Evolutionary conservation across 2,797 vertebrate genomes (phyloP).

Genomic region (Megalops cyprinoides): DNA sequence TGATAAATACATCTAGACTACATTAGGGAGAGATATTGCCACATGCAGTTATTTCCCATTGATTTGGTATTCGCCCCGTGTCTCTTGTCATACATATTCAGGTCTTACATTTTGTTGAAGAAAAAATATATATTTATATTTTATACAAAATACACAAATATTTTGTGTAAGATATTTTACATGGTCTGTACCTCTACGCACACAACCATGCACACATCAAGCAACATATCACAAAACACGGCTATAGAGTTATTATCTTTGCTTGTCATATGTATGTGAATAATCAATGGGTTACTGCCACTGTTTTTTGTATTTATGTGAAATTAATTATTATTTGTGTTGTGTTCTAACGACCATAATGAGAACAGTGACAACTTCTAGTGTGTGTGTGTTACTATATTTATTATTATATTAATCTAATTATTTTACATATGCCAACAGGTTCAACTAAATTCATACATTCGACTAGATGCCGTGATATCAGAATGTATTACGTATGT

Average conservation of each 20-base stretch:
- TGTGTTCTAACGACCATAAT: too few relatives aligned
- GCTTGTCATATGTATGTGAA: too few relatives aligned
- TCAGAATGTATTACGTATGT: neutral
- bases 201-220: neutral
- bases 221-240: too few relatives aligned
- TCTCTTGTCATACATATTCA: neutral
- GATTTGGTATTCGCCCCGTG: too few relatives aligned
- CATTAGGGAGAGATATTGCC: neutral
- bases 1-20: neutral
- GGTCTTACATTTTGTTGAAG: neutral
- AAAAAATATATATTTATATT: neutral
- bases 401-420: too few relatives aligned
- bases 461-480: neutral
- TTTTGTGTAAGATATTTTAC: neutral
- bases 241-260: too few relatives aligned
- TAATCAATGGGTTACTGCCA: too few relatives aligned
- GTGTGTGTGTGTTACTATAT: too few relatives aligned
- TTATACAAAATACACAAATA: neutral
- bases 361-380: too few relatives aligned
- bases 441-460: neutral
- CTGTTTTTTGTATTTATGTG: too few relatives aligned
- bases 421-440: neutral
- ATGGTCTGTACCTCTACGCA: neutral
- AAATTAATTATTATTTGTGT: too few relatives aligned
- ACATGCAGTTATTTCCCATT: neutral